Evolutionary conservation across 2,113 vertebrate genomes (phyloP), one percentile per base, ranked within the genome.

Genomic region (Todiramphus saurophagus): DNA sequence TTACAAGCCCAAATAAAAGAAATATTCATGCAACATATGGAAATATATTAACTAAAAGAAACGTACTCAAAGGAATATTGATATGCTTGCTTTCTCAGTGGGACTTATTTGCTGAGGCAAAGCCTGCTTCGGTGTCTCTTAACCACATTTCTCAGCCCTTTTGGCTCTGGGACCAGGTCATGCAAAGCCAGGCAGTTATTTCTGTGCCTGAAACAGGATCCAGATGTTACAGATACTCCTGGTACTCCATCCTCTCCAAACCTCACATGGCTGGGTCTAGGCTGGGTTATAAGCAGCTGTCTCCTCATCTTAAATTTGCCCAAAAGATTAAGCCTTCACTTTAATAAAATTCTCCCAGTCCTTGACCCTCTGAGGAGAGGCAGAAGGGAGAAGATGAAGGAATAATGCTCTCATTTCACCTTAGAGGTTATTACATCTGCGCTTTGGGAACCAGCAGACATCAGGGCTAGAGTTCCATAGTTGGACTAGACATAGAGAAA

Each of bases 31-130:
- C 53, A 96, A 79, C 89, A 94, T 91, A 95, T 93, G 91, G 91
- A 96, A 91, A 94, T 84, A 82, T n/a, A 97, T 79, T 94, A 89
- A 78, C 89, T 63, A 51, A 81, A 96, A 92, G 58, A 95, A 93
- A 87, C 58, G 56, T 51, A 60, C 64, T 82, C 23, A 39, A 79
- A 95, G 74, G 91, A 94, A 79, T 76, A 93, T 74, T 72, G 53
- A 89, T 89, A 74, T 85, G 44, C 74, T 91, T 53, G 18, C 74
- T 93, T 94, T 91, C 74, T 91, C 94, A 62, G 66, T 72, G 78
- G 87, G 89, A 91, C 66, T 93, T 82, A 64, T 69, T 96, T 95
- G 69, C 91, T 87, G 46, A 66, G 77, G 66, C 89, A 93, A 93
- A 93, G 44, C 39, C 35, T 64, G 43, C 70, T 84, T 62, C 73